These are phyloP conservation scores for Syrista parreyssii DNA, from an alignment of 2,888 invertebrate species.

Conservation along the genomic window DNA sequence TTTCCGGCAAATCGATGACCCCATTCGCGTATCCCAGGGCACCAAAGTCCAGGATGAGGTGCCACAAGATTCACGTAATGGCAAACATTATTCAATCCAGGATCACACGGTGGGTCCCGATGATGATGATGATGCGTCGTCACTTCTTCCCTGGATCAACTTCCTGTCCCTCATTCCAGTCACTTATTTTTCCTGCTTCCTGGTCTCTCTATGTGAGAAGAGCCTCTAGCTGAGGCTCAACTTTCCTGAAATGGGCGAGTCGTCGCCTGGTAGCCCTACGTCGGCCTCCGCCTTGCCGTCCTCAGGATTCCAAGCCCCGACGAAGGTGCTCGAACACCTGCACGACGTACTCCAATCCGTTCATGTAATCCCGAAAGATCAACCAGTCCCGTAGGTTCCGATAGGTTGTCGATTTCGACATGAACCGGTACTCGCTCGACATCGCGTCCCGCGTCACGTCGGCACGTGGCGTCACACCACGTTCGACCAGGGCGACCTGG, in stretches of 20 bases:
- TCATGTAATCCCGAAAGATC: constrained; percentile 74
- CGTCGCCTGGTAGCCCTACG: constrained; percentile 50
- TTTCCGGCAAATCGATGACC: not conserved
- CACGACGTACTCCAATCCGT: constrained; percentile 70
- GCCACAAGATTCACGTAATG: not conserved
- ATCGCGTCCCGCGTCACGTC: constrained; percentile 67
- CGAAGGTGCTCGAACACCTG: constrained; percentile 67
- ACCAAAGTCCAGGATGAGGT: not conserved
- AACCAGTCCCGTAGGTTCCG: constrained; percentile 72
- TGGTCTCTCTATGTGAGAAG: constrained; percentile 31
- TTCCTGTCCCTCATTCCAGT: constrained; percentile 3
- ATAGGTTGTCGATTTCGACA: constrained; percentile 53
- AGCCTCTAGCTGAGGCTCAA: constrained; percentile 34
- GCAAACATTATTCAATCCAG: not conserved
- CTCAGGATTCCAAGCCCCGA: constrained; percentile 53
- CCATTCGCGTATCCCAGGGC: not conserved
- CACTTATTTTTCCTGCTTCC: constrained; percentile 5
- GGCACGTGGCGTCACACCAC: constrained; percentile 46
- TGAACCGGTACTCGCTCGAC: constrained; percentile 57
- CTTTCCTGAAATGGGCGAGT: constrained; percentile 45
- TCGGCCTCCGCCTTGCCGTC: constrained; percentile 52
- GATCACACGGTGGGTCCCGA: not conserved
- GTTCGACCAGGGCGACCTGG: constrained; percentile 69
- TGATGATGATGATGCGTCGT: not conserved
- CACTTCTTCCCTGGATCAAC: not conserved